These are phyloP conservation scores for Apteryx owenii DNA, from an alignment of 2,113 vertebrate species.

Conservation along the genomic window DNA sequence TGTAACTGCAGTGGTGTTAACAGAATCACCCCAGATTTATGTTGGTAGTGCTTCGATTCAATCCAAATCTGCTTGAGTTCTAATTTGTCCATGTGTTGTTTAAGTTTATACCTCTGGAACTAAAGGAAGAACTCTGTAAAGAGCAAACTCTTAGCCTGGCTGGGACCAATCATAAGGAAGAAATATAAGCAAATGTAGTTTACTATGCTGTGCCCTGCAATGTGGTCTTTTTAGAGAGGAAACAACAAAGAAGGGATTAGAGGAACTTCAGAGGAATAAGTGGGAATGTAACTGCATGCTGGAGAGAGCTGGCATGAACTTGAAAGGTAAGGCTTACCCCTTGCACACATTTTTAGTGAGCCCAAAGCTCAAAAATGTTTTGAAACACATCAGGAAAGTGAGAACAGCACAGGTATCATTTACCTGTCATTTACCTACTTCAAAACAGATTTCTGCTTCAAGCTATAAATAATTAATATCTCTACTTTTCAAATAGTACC, in stretches of 20 bases:
- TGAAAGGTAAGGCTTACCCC: background rate
- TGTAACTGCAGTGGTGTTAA: background rate
- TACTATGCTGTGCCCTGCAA: background rate
- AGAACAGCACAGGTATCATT: background rate
- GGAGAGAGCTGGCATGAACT: background rate
- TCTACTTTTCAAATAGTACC: constrained; percentile 20
- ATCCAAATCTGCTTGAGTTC: background rate
- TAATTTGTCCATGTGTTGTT: background rate
- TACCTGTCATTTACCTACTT: background rate
- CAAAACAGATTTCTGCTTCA: constrained; percentile 10
- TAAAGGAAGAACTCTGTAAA: background rate
- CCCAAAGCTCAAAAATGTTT: background rate
- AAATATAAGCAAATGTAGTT: background rate
- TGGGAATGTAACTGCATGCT: background rate
- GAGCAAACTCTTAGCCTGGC: background rate
- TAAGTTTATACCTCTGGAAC: background rate
- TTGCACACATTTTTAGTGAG: background rate
- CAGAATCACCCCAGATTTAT: background rate
- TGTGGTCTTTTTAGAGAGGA: background rate
- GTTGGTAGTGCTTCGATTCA: background rate
- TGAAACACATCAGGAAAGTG: background rate
- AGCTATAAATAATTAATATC: constrained; percentile 29
- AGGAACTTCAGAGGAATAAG: background rate
- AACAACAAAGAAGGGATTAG: background rate
- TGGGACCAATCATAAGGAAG: background rate